Percentiles rank a stretch among this genome's conserved stretches.
These are phyloP conservation scores for Lipophrys pholis DNA, from an alignment of 2,113 vertebrate genomes.

Conservation along the genomic window DNA sequence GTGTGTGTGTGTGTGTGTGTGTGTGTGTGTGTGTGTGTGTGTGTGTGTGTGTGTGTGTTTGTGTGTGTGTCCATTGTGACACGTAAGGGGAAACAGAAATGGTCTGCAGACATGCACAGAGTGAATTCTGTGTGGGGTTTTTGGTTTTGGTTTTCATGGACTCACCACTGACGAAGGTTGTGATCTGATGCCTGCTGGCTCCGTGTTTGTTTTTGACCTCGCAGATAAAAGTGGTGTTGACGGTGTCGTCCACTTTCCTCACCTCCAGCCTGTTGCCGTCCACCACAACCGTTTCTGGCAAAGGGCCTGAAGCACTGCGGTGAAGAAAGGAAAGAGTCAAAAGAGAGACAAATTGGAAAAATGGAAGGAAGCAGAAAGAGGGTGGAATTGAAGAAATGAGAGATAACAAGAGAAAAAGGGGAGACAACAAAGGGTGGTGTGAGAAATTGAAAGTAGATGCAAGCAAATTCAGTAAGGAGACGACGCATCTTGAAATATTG, in stretches of 20 bases:
- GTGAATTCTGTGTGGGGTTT: no score
- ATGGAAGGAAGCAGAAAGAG: background rate
- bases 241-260: conserved; percentile 83
- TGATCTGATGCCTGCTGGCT: conserved; percentile 74
- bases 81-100: background rate
- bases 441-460: background rate
- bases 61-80: background rate
- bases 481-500: background rate
- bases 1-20: background rate
- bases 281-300: conserved; percentile 76
- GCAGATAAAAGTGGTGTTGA: conserved; percentile 91
- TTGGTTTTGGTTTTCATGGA: conserved; percentile 3
- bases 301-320: conserved; percentile 62
- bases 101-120: background rate
- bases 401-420: background rate
- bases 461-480: background rate
- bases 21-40: no score
- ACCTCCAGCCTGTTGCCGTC: conserved; percentile 80
- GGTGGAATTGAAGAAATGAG: no score
- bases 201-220: conserved; percentile 83
- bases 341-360: no score
- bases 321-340: no score
- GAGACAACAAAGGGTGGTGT: background rate
- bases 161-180: conserved; percentile 86
- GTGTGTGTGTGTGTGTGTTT: no score